Percentiles rank a stretch among this genome's conserved stretches.
These are phyloP conservation scores for Malurus leucopterus DNA, from an alignment of 2,797 vertebrate genomes.

Conservation along the genomic window DNA sequence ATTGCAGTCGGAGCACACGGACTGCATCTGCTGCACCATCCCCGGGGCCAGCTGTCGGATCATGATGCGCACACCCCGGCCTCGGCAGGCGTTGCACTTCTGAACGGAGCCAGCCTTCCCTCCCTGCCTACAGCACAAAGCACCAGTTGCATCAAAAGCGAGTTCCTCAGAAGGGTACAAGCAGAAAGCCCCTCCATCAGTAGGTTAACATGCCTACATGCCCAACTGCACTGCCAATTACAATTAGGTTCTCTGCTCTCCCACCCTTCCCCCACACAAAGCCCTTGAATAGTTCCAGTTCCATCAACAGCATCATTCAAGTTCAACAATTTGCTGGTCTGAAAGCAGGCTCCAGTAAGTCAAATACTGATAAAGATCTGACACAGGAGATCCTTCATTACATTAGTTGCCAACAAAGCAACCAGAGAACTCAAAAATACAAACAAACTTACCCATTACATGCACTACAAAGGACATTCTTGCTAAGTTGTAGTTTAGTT, in stretches of 20 bases:
- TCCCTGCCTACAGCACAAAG: conserved; percentile 84
- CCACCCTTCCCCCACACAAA: not conserved
- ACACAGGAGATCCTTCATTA: not conserved
- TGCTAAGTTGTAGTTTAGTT: conserved; percentile 98
- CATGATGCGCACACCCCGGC: conserved; percentile 95
- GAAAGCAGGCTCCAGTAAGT: not conserved
- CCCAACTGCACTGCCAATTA: not conserved
- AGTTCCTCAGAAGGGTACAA: not conserved
- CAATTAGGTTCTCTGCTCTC: not conserved
- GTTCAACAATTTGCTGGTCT: not conserved
- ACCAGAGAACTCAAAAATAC: not conserved
- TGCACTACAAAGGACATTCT: conserved; percentile 95
- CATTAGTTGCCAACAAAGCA: not conserved
- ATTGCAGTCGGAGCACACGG: conserved; percentile 94
- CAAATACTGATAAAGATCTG: not conserved
- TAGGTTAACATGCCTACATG: not conserved
- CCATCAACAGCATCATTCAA: not conserved
- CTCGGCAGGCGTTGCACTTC: conserved; percentile 91
- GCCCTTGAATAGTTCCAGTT: not conserved
- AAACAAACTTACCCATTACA: conserved; percentile 90
- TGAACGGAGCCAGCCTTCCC: conserved; percentile 96
- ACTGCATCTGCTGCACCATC: conserved; percentile 99
- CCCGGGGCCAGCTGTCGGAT: conserved; percentile 96
- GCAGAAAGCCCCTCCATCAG: not conserved
- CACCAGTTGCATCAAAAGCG: not conserved